Percentiles rank a stretch among this genome's conserved stretches.
Evolutionary conservation across 2,113 vertebrate species (phyloP).

Genomic region (Okapia johnstoni): DNA sequence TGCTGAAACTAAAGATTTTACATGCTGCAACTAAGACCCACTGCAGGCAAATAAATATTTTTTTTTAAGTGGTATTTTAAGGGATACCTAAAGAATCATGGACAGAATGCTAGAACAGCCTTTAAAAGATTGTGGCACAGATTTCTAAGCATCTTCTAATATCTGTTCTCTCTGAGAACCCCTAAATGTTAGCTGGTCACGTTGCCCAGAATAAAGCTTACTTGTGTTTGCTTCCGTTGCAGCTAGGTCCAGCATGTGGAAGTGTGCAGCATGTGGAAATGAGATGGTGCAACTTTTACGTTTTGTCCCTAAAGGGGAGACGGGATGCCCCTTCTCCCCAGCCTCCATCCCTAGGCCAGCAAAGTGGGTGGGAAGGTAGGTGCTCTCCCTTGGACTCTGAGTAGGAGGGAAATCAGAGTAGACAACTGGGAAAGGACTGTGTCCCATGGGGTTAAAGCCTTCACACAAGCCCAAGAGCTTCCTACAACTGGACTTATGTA

Average conservation of each 20-base stretch:
- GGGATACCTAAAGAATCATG: neutral
- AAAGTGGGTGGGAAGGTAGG: neutral
- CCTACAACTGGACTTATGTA: fast-evolving
- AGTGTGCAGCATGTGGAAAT: neutral
- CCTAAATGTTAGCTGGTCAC: neutral
- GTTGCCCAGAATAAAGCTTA: neutral
- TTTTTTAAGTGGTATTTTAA: neutral
- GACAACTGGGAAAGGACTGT: neutral
- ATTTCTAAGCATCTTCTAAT: neutral
- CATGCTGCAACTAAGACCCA: neutral
- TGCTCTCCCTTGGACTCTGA: neutral
- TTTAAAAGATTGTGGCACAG: neutral
- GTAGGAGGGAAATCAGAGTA: neutral
- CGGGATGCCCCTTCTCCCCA: neutral
- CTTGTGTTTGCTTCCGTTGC: neutral
- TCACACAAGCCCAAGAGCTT: neutral
- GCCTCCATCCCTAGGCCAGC: neutral
- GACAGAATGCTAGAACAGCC: neutral
- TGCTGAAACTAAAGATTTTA: neutral
- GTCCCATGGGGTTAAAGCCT: neutral
- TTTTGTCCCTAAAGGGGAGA: neutral
- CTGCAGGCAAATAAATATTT: neutral
- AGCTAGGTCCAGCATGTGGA: neutral
- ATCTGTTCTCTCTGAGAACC: neutral
- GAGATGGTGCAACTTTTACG: neutral